Percentiles rank a stretch among this genome's conserved stretches.
phyloP scores from a whole-genome alignment of 2,113 vertebrate genomes.

The Podarcis muralis region DNA sequence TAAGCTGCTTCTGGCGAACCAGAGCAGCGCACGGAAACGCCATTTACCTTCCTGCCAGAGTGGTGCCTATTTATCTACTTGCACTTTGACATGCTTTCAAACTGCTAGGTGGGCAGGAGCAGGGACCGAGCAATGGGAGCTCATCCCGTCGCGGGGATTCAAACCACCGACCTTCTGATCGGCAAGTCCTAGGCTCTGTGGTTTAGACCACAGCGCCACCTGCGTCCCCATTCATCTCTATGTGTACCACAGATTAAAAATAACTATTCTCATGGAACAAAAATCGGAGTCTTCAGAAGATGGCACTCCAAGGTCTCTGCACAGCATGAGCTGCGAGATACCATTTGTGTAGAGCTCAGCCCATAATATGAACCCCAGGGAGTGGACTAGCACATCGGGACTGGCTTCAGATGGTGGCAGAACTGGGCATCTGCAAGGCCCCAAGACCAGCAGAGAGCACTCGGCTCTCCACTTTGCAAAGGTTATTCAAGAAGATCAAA shows the following conservation, averaged over 20 bases:
- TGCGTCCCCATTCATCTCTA: too few species aligned
- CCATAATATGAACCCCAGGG: not conserved
- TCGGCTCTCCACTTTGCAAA: not conserved
- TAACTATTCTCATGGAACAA: not conserved
- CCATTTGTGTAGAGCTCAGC: not conserved
- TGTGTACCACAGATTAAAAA: too few species aligned
- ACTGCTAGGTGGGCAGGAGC: too few species aligned
- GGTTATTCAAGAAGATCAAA: not conserved
- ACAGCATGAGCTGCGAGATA: not conserved
- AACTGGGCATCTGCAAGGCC: not conserved
- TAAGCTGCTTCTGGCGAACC: too few species aligned
- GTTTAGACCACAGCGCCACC: too few species aligned
- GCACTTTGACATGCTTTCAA: too few species aligned
- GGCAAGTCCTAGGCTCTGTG: too few species aligned
- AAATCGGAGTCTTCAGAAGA: not conserved
- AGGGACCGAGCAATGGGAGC: too few species aligned
- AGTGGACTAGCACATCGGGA: not conserved
- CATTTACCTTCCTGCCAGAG: too few species aligned
- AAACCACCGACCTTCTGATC: too few species aligned
- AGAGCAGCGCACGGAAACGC: not conserved
- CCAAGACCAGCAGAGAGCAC: not conserved
- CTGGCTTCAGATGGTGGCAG: not conserved
- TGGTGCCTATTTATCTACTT: not conserved
- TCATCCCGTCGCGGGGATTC: too few species aligned
- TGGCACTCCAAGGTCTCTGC: not conserved